Evolutionary conservation across 2,888 invertebrate genomes (phyloP).

Genomic region (Macrosiphum euphorbiae): DNA sequence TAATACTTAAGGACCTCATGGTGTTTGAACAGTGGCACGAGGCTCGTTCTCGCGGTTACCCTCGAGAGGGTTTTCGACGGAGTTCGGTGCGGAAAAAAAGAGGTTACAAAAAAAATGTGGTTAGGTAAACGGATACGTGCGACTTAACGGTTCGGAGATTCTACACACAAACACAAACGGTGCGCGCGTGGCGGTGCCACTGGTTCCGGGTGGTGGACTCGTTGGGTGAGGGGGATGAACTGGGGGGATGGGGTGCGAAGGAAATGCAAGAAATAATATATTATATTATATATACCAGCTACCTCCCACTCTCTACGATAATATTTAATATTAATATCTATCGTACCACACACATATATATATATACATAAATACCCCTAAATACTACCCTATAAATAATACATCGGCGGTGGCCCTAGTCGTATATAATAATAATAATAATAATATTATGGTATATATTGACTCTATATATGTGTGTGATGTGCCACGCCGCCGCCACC

Average conservation of each 20-base stretch:
- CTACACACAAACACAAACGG: neutral
- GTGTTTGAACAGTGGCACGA: conserved; percentile 57
- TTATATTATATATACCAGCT: neutral
- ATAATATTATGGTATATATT: neutral
- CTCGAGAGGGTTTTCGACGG: conserved; percentile 38
- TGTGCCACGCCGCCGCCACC: conserved; percentile 17
- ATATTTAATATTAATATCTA: conserved; percentile 5
- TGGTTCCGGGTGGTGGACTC: neutral
- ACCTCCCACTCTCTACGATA: neutral
- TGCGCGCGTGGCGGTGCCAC: neutral
- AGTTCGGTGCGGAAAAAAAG: neutral
- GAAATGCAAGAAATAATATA: neutral
- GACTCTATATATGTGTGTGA: neutral
- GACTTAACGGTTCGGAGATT: conserved; percentile 60
- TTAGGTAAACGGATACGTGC: conserved; percentile 57
- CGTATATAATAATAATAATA: neutral
- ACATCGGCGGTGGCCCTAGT: neutral
- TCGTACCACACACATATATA: neutral
- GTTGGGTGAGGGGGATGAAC: neutral
- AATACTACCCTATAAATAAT: neutral
- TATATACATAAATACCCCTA: neutral
- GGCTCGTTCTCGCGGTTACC: conserved; percentile 32
- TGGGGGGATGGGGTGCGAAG: neutral
- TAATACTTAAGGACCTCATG: neutral
- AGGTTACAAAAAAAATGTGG: neutral